Evolutionary conservation across 2,797 vertebrate genomes (phyloP), one percentile per base, ranked within the genome.

Genomic region (Delichon dasypus): DNA sequence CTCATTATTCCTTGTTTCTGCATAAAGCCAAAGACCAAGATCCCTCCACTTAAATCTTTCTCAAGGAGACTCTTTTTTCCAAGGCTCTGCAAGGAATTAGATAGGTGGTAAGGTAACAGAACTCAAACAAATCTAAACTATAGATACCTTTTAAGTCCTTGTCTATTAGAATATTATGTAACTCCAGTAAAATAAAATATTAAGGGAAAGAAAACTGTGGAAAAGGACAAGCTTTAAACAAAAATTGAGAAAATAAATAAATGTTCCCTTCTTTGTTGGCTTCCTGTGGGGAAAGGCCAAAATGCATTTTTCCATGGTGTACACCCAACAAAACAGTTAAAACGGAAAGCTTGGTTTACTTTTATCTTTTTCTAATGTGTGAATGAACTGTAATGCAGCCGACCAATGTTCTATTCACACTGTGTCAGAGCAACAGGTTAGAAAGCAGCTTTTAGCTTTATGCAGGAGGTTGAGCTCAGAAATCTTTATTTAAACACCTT

Each of bases 401-500:
- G 81, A 67, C 20, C 32, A 67, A 9, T 79, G 67, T 71, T 93
- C 61, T 65, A 4, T 57, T 91, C 26, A 45, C 21, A 7, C 42
- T 45, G 16, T 70, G 23, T 85, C 61, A 68, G 58, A 88, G 51
- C 58, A 89, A n/a, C 58, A 81, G 15, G 65, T 88, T 83, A 48
- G 1, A 7, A 38, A 50, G 82, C 16, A 68, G 62, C 70, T 90
- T 83, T 83, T 53, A 71, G 30, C 74, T 87, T 71, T 89, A 13
- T 40, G 34, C 64, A 54, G 83, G 65, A 80, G 61, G 11, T 32
- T 72, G 84, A 92, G 66, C 78, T 74, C 68, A 42, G 66, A 64
- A 80, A 66, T 75, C 78, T 89, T 75, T 89, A 29, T 77, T 90
- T 90, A 76, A 93, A 92, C 57, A 48, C 42, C 58, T 93, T 88